Evolutionary conservation across 30 jellyfish, hydroid and myxozoan genomes (phyloP), one percentile per base, ranked within the genome.

Genomic region (Cassiopea xamachana): DNA sequence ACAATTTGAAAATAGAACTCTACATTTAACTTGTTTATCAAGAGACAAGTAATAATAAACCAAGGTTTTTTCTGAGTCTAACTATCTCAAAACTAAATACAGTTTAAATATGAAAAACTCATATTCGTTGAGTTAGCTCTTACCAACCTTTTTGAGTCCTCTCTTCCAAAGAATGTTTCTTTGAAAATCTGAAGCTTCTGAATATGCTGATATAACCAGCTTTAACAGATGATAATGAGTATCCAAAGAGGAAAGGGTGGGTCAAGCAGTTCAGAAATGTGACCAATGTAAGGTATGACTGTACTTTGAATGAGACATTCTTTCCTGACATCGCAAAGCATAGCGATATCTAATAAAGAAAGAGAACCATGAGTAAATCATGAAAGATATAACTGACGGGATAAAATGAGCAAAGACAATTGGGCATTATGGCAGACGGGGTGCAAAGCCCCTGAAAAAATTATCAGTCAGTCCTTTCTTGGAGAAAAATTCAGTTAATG

Each of bases 261-360:
- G 94, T 76, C 80, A 87, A 18, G 58, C 94, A 87, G 75, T 87
- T 87, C 70, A 87, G 85, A 81, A 87, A 87, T 1, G 94, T 87
- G 10, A 87, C 81, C 50, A 79, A 75, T 13, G 74, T 87, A 47
- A 87, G 81, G 73, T 87, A 87, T 12, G 86, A 87, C 82, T 87
- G 94, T 4, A 79, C 94, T 68, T 69, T 61, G 80, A 61, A 69
- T 17, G 90, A 68, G 43, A 87, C 94, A 45, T 60, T 48, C 75
- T 59, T 78, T 71, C 90, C 90, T 62, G 94, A 87, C 81, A 87
- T 87, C 19, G 86, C 90, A 79, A 87, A 87, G 81, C 94, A 87
- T 27, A 87, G 61, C 47, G 94, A 87, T 18, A 79, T 73, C 94
- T 87, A 77, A 12, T 4, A 27, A 87, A 15, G 49, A 77, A 87